These are phyloP conservation scores for Pygmarrhopalites habei DNA, from an alignment of 1,140 invertebrate species.

Conservation along the genomic window DNA sequence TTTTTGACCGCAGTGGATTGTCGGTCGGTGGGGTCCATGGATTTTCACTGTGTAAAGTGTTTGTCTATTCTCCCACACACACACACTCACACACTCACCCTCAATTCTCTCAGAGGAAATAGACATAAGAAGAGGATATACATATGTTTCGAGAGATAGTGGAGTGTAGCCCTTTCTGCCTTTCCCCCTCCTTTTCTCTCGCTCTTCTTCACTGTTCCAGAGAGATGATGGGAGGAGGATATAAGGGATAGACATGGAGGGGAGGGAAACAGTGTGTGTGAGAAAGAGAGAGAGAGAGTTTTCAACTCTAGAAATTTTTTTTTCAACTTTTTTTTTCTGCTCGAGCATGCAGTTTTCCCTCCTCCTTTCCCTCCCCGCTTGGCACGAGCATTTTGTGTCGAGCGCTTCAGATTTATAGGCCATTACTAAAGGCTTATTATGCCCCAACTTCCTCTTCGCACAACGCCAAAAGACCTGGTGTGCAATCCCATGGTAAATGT, in stretches of 20 bases:
- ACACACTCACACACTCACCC: too few species aligned
- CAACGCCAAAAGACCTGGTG: constrained; percentile 23
- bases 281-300: background rate
- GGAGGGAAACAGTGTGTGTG: background rate
- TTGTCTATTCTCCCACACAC: too few species aligned
- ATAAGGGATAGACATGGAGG: background rate
- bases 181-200: too few species aligned
- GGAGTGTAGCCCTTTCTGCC: too few species aligned
- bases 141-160: too few species aligned
- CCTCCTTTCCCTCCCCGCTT: too few species aligned
- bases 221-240: background rate
- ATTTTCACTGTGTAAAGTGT: too few species aligned
- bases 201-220: too few species aligned
- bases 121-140: too few species aligned
- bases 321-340: constrained; percentile 32
- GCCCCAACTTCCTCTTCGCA: constrained; percentile 38
- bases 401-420: constrained; percentile 40
- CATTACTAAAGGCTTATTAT: constrained; percentile 41
- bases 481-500: constrained; percentile 17
- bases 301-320: constrained; percentile 6
- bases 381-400: constrained; percentile 39
- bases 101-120: too few species aligned
- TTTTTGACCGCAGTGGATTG: too few species aligned
- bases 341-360: constrained; percentile 36
- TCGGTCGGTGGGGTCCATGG: too few species aligned